Percentiles rank a stretch among this genome's conserved stretches.
These are phyloP conservation scores for Tetranychus piercei DNA, from an alignment of 2,888 invertebrate species.

Conservation along the genomic window DNA sequence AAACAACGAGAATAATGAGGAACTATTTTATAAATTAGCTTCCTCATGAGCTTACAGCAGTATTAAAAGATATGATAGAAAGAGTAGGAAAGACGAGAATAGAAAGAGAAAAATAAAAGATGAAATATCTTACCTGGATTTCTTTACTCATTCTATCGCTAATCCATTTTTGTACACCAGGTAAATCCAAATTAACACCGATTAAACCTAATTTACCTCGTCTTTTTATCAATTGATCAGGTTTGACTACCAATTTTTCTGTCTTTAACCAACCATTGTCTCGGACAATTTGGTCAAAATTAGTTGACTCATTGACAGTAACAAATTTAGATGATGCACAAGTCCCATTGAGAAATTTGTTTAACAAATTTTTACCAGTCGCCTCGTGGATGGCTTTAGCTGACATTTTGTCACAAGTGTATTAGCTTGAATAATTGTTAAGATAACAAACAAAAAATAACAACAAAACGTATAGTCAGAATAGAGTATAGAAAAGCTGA, in stretches of 20 bases:
- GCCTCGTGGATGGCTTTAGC: slow-evolving; percentile 91
- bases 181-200: slow-evolving; percentile 68
- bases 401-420: slow-evolving; percentile 47
- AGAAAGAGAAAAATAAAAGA: slow-evolving; percentile 10
- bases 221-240: slow-evolving; percentile 94
- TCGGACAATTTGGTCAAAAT: slow-evolving; percentile 46
- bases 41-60: neutral
- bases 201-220: slow-evolving; percentile 92
- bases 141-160: slow-evolving; percentile 61
- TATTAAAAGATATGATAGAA: neutral
- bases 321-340: slow-evolving; percentile 61
- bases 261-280: slow-evolving; percentile 61
- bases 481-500: too few species aligned
- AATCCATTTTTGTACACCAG: slow-evolving; percentile 67
- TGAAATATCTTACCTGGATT: slow-evolving; percentile 41
- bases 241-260: slow-evolving; percentile 77
- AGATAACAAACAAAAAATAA: neutral
- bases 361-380: slow-evolving; percentile 70
- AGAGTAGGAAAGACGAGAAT: slow-evolving; percentile 1
- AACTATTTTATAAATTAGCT: slow-evolving; percentile 3
- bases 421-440: neutral
- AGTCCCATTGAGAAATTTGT: slow-evolving; percentile 52
- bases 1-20: neutral
- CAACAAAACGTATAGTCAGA: neutral
- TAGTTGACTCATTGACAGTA: slow-evolving; percentile 53